Evolutionary conservation across 1,140 invertebrate genomes (phyloP), one percentile per base, ranked within the genome.

Genomic region (Brachionus asplanchnoidis): DNA sequence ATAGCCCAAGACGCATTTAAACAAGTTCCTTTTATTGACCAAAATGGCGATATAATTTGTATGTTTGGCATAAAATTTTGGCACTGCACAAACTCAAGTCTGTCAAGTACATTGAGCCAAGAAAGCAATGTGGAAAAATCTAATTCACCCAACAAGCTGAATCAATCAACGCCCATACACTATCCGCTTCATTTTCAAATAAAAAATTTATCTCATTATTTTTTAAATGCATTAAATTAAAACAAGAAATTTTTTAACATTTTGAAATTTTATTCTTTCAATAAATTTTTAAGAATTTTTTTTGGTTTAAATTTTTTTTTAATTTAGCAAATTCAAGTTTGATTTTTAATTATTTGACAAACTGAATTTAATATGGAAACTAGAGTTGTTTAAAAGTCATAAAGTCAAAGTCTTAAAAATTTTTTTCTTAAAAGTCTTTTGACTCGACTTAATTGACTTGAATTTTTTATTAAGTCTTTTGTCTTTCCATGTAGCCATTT

Each of bases 31-130:
- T 50, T 77, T 12, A 50, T 77, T 14, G 42, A 77, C 14, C n/a
- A 50, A 50, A 77, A 46, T 26, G 26, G 26, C 14, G n/a, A 46
- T 2, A 20, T 46, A 26, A 77, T 77, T 28, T 77, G 73, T 11
- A 42, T 42, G 36, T 42, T 73, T 42, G 32, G 68, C 36, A 73
- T 73, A 9, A 73, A 73, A 73, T 73, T 73, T 42, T 73, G 68
- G 68, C 68, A 73, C 8, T 23, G 40, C 20, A 42, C 17, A 3
- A 42, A 17, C 36, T 73, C 68, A 17, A 73, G 68, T 42, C n/a
- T 73, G n/a, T 73, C 68, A 73, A 73, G 68, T 42, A 73, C 68
- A 9, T 11, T 73, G 9, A 42, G 32, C 12, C 20, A 60, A 26
- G 53, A 60, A 11, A 70, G 2, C 9, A 70, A 28, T 11, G 8